These are phyloP conservation scores for Tinea trinotella DNA, from an alignment of 2,888 invertebrate genomes.

Conservation along the genomic window DNA sequence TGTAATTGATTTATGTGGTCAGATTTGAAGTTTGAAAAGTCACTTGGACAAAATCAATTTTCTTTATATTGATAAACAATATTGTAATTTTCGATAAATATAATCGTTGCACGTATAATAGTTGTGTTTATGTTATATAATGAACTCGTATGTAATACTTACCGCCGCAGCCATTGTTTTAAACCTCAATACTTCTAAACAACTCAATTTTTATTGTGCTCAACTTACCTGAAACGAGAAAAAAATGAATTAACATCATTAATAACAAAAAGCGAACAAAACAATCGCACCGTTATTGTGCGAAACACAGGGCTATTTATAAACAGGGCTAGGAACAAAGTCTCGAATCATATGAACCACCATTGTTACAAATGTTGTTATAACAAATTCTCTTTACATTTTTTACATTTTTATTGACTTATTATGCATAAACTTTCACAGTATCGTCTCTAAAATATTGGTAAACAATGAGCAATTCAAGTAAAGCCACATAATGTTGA, in stretches of 20 bases:
- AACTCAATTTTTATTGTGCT: slow-evolving; percentile 38
- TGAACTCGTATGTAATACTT: background rate
- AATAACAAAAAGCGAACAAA: slow-evolving; percentile 37
- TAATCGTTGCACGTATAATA: background rate
- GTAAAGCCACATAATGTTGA: background rate
- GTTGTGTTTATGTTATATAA: background rate
- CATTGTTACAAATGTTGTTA: slow-evolving; percentile 25
- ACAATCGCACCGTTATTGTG: slow-evolving; percentile 36
- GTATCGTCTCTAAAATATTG: background rate
- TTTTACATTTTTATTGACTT: slow-evolving; percentile 19
- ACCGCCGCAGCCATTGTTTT: slow-evolving; percentile 12
- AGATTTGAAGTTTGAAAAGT: too few species aligned
- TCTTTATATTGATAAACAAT: too few species aligned
- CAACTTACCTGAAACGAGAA: slow-evolving; percentile 57
- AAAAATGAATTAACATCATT: slow-evolving; percentile 41
- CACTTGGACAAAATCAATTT: too few species aligned
- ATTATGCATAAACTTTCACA: slow-evolving; percentile 5
- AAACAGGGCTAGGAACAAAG: slow-evolving; percentile 31
- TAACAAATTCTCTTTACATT: slow-evolving; percentile 25
- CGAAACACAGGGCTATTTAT: slow-evolving; percentile 37
- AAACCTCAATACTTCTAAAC: slow-evolving; percentile 31
- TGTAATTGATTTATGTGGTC: too few species aligned
- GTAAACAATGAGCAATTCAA: background rate
- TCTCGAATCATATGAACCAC: slow-evolving; percentile 24
- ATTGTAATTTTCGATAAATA: background rate